These are phyloP conservation scores for Schizotus pectinicornis DNA, from an alignment of 2,888 invertebrate genomes.

Conservation along the genomic window DNA sequence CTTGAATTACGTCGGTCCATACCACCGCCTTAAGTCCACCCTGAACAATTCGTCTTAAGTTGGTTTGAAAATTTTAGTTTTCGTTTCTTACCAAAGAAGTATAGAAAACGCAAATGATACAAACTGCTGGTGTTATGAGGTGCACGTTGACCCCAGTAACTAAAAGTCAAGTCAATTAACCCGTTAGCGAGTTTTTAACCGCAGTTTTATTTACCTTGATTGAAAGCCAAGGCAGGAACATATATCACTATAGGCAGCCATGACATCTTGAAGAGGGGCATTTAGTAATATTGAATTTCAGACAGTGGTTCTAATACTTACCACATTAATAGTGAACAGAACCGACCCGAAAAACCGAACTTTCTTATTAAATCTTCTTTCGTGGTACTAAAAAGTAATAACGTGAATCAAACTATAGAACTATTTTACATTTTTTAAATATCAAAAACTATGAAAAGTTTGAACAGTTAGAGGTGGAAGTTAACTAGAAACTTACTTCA, in stretches of 20 bases:
- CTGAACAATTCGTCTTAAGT: conserved; percentile 53
- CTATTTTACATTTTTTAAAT: no score
- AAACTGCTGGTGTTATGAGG: conserved; percentile 81
- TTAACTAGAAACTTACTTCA: conserved; percentile 63
- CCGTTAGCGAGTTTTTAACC: neutral
- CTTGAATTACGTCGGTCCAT: conserved; percentile 84
- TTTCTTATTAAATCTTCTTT: conserved; percentile 72
- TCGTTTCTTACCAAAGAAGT: conserved; percentile 74
- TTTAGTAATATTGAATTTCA: neutral
- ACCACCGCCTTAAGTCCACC: conserved; percentile 82
- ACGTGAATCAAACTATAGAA: conserved; percentile 1
- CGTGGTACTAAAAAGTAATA: conserved; percentile 68
- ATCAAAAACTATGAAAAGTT: no score
- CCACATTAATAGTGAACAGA: conserved; percentile 72
- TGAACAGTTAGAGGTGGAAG: no score
- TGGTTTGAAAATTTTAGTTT: conserved; percentile 2
- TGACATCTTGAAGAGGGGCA: conserved; percentile 60
- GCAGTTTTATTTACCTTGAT: conserved; percentile 36
- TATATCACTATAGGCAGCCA: conserved; percentile 80
- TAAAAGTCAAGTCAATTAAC: conserved; percentile 49
- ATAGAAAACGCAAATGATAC: conserved; percentile 84
- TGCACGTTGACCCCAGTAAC: conserved; percentile 86
- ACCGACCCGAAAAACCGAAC: conserved; percentile 74
- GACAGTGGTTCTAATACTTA: conserved; percentile 59
- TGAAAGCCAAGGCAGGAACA: conserved; percentile 45